phyloP scores from a whole-genome alignment of 53 echinoderm and acorn worm species.

The Zoroaster sp. region DNA sequence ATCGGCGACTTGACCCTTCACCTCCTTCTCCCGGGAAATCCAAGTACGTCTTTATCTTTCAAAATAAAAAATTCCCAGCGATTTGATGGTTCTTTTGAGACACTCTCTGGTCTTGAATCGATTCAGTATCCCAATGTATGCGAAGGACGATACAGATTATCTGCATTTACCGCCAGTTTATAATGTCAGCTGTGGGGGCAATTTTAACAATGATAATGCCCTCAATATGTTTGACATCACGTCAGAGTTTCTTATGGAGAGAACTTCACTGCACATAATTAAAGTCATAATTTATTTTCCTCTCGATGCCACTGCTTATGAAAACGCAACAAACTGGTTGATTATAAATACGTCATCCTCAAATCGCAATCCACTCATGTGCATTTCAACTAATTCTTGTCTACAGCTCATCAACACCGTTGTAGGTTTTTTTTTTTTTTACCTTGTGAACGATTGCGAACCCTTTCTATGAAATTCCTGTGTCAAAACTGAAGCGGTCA shows the following conservation, averaged over 20 bases:
- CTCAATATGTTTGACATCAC: neutral
- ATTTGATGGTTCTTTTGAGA: neutral
- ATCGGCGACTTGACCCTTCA: slow-evolving; percentile 10
- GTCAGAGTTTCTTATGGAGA: neutral
- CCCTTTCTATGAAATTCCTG: no score
- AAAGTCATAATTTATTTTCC: neutral
- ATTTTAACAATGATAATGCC: neutral
- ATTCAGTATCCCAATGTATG: no score
- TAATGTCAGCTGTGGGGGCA: neutral
- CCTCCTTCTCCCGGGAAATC: neutral
- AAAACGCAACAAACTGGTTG: neutral
- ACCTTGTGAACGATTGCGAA: no score
- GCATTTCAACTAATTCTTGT: no score
- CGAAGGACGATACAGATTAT: neutral
- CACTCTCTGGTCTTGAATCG: no score
- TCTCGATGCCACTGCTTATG: neutral
- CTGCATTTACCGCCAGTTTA: neutral
- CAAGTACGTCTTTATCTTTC: neutral
- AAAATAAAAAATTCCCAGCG: neutral
- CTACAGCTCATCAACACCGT: no score
- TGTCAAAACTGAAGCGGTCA: no score
- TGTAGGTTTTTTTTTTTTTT: no score
- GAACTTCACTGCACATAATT: neutral
- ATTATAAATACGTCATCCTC: neutral
- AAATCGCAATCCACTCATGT: neutral